Conservation (phyloP, 2,113 vertebrate species). For the Bubo blakistoni region DNA sequence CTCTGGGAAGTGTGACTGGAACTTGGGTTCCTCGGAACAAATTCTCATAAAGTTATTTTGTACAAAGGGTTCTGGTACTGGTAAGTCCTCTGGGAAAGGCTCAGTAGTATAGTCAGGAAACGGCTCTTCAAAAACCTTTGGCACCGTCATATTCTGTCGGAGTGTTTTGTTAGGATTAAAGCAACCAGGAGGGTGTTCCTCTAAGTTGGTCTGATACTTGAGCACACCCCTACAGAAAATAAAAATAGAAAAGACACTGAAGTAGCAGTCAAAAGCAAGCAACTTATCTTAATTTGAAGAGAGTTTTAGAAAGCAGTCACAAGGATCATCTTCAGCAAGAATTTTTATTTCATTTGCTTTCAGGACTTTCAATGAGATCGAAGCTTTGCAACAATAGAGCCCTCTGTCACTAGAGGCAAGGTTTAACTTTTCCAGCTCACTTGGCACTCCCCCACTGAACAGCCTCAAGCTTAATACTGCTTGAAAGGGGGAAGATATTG, state of each 20-base stretch:
- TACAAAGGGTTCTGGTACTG: slow-evolving; percentile 54
- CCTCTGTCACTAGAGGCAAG: neutral
- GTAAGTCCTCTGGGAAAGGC: slow-evolving; percentile 15
- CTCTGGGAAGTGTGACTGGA: slow-evolving; percentile 90
- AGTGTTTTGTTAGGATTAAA: slow-evolving; percentile 78
- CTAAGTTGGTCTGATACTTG: slow-evolving; percentile 92
- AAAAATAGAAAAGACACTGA: neutral
- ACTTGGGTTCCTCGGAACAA: slow-evolving; percentile 86
- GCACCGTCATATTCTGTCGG: slow-evolving; percentile 11
- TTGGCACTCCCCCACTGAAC: neutral
- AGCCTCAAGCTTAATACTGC: neutral
- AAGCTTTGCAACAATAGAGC: slow-evolving; percentile 2
- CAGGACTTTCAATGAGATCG: neutral
- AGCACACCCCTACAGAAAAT: slow-evolving; percentile 83
- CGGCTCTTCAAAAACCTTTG: slow-evolving; percentile 30
- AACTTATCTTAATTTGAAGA: neutral
- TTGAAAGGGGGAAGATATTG: neutral
- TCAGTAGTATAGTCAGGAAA: slow-evolving; percentile 25
- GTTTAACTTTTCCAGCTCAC: slow-evolving; percentile 23
- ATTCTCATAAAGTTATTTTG: slow-evolving; percentile 63
- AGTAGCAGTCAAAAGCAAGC: neutral
- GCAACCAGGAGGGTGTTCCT: slow-evolving; percentile 91
- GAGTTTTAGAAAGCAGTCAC: neutral
- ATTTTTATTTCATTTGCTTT: neutral
- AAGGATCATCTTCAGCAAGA: neutral